A percentile compares a stretch with the other conserved stretches of the same genome.
These are phyloP conservation scores for Eupithecia insigniata DNA, from an alignment of 2,888 invertebrate genomes.

Conservation along the genomic window DNA sequence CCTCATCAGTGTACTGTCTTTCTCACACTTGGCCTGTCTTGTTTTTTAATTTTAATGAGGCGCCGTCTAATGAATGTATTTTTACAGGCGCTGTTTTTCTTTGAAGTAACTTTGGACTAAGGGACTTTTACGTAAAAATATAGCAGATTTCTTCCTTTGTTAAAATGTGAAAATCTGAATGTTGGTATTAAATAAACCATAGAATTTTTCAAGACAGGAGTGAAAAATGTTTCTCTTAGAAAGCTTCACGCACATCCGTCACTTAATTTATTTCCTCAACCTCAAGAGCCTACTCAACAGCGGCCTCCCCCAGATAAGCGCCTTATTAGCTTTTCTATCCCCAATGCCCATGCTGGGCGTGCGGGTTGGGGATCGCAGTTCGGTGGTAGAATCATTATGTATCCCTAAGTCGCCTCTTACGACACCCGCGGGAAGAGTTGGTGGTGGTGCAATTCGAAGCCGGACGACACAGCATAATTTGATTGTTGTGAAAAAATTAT, in stretches of 20 bases:
- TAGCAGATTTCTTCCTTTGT: constrained; percentile 1
- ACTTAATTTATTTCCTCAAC: not conserved
- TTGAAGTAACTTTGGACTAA: constrained; percentile 3
- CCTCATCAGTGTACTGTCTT: not conserved
- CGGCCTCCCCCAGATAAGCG: too few relatives aligned
- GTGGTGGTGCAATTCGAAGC: too few relatives aligned
- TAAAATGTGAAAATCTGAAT: not conserved
- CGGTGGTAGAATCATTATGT: too few relatives aligned
- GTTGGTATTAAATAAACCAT: not conserved
- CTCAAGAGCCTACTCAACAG: too few relatives aligned
- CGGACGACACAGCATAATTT: too few relatives aligned
- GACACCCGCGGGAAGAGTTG: too few relatives aligned
- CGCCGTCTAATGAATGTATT: not conserved
- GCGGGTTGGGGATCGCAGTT: too few relatives aligned
- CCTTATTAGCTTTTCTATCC: too few relatives aligned
- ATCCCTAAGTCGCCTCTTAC: too few relatives aligned
- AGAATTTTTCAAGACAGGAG: not conserved
- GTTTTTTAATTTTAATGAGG: constrained; percentile 10
- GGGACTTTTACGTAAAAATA: constrained; percentile 10
- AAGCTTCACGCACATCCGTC: too few relatives aligned
- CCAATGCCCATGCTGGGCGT: too few relatives aligned
- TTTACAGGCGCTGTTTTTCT: constrained; percentile 3
- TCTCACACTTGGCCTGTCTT: not conserved
- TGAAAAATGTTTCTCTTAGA: not conserved
- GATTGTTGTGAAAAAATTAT: too few relatives aligned